phyloP scores from a whole-genome alignment of 2,888 invertebrate species.

The Scaptomyza parva region DNA sequence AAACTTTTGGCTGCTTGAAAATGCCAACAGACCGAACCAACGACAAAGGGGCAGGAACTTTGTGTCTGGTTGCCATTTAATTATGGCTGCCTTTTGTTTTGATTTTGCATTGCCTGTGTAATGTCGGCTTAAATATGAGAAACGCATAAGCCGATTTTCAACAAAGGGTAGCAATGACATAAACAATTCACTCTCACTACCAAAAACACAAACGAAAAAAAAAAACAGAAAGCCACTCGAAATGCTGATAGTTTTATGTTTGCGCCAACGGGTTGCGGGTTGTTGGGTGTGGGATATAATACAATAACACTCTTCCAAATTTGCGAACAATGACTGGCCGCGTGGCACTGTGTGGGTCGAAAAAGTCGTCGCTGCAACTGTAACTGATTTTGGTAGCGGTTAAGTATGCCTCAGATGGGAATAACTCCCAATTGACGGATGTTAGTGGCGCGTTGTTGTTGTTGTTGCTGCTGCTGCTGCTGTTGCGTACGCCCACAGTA shows the following conservation, averaged over 20 bases:
- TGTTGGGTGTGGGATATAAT: conserved; percentile 9
- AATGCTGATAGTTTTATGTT: conserved; percentile 80
- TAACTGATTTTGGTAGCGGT: conserved; percentile 71
- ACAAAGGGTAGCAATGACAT: conserved; percentile 67
- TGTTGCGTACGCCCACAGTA: conserved; percentile 76
- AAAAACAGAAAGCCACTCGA: conserved; percentile 47
- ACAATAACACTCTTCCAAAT: conserved; percentile 71
- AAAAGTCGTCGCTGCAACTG: conserved; percentile 49
- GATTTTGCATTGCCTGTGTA: conserved; percentile 63
- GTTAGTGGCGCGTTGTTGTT: conserved; percentile 2
- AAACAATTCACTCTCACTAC: conserved; percentile 44
- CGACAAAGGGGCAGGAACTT: conserved; percentile 12
- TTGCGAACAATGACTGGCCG: conserved; percentile 70
- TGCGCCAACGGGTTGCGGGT: conserved; percentile 5
- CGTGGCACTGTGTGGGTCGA: conserved; percentile 65
- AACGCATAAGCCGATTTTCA: conserved; percentile 68
- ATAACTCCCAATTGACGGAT: conserved; percentile 47
- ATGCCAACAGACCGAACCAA: conserved; percentile 43
- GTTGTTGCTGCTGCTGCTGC: too few species aligned
- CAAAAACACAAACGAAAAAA: not conserved
- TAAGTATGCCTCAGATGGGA: conserved; percentile 42
- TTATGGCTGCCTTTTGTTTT: conserved; percentile 71
- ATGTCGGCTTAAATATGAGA: conserved; percentile 67
- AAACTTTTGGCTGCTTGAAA: conserved; percentile 34
- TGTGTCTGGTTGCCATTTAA: conserved; percentile 47